phyloP scores from a whole-genome alignment of 2,113 vertebrate genomes.

The Erythrolamprus reginae region DNA sequence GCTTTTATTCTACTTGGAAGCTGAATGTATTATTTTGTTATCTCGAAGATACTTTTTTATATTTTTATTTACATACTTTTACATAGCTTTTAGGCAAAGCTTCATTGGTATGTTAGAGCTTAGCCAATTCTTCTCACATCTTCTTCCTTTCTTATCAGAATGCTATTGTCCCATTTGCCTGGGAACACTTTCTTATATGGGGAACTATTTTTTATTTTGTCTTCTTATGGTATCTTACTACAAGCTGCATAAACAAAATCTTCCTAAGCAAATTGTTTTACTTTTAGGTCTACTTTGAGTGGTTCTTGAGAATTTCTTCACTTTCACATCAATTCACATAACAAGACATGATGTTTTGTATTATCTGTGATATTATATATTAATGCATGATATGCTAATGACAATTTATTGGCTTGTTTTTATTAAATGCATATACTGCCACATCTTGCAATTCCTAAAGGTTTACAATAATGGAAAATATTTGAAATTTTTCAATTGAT shows the following conservation, averaged over 20 bases:
- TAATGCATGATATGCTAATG: not conserved
- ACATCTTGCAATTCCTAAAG: not conserved
- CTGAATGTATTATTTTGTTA: not conserved
- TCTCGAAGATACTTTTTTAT: not conserved
- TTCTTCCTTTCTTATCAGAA: not conserved
- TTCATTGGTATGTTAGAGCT: not conserved
- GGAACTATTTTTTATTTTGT: not conserved
- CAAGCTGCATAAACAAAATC: not conserved
- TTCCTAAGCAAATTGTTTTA: not conserved
- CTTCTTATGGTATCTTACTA: not conserved
- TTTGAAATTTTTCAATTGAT: not conserved
- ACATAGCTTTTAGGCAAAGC: not conserved
- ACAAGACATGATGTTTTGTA: not conserved
- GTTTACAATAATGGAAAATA: not conserved
- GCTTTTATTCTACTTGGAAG: not conserved
- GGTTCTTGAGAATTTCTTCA: not conserved
- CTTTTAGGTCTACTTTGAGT: not conserved
- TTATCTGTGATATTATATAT: not conserved
- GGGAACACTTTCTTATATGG: not conserved
- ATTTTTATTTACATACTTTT: not conserved
- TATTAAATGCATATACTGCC: not conserved
- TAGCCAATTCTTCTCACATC: not conserved
- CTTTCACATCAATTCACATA: not conserved
- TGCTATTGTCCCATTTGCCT: not conserved
- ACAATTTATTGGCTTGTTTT: not conserved